phyloP scores from a whole-genome alignment of 2,113 vertebrate species.

The Pimephales promelas region DNA sequence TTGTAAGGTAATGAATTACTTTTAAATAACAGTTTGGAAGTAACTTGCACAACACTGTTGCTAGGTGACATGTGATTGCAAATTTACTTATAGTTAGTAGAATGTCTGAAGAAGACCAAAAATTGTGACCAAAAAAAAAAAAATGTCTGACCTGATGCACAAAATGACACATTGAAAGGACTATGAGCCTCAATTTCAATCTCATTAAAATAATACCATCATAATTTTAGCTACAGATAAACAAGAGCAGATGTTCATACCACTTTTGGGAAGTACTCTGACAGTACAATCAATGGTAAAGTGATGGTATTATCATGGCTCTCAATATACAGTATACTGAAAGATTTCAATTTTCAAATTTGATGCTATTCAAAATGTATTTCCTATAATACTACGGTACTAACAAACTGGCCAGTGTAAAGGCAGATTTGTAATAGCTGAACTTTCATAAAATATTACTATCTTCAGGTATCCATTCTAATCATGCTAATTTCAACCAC shows the following conservation, averaged over 20 bases:
- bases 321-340: not conserved
- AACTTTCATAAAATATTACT: constrained; percentile 8
- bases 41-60: no score
- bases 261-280: not conserved
- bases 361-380: not conserved
- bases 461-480: not conserved
- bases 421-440: no score
- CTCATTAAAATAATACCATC: no score
- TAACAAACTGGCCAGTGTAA: not conserved
- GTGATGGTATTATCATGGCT: not conserved
- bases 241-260: not conserved
- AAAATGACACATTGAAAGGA: not conserved
- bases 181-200: not conserved
- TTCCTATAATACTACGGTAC: not conserved
- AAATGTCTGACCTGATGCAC: not conserved
- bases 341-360: not conserved
- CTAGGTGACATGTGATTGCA: no score
- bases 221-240: not conserved
- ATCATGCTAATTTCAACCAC: not conserved
- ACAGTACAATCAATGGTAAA: not conserved
- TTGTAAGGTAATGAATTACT: no score
- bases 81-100: no score
- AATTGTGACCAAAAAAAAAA: no score
- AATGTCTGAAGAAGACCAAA: no score
- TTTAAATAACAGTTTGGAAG: no score